Conservation (phyloP, 2,888 invertebrate species). For the Coenonympha glycerion region DNA sequence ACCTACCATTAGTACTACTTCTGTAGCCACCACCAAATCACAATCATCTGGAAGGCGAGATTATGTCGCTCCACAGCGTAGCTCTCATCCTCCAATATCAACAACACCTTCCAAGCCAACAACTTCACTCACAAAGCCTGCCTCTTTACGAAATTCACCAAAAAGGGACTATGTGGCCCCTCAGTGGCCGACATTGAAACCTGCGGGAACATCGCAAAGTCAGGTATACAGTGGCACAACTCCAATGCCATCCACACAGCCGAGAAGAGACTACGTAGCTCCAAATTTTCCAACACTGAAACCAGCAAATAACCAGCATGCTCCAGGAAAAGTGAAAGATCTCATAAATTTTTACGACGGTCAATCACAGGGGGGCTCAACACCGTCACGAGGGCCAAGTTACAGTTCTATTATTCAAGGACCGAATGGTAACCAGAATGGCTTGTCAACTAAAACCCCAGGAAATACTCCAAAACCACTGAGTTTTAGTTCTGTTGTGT, state of each 20-base stretch:
- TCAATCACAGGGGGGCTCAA: constrained; percentile 39
- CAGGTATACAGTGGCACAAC: constrained; percentile 18
- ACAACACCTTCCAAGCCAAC: constrained; percentile 23
- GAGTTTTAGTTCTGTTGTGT: constrained; percentile 52
- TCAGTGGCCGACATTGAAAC: constrained; percentile 34
- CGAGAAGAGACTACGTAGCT: constrained; percentile 47
- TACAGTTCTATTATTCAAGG: constrained; percentile 59
- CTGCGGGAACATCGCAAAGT: constrained; percentile 21
- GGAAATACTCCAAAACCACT: constrained; percentile 43
- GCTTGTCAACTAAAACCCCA: constrained; percentile 22
- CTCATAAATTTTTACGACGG: constrained; percentile 58
- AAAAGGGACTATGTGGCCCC: constrained; percentile 47
- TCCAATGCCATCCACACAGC: constrained; percentile 26
- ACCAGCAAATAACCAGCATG: constrained; percentile 35
- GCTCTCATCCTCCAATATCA: constrained; percentile 30
- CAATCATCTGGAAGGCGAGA: constrained; percentile 44
- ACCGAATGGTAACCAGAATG: constrained; percentile 22
- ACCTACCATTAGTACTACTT: constrained; percentile 17
- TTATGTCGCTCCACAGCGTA: constrained; percentile 51
- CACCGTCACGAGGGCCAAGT: constrained; percentile 42
- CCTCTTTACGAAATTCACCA: constrained; percentile 25
- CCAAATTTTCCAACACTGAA: constrained; percentile 35
- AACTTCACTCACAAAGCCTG: constrained; percentile 20
- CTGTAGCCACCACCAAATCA: constrained; percentile 24
- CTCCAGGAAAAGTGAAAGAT: constrained; percentile 57